These are phyloP conservation scores for Drosophila setifemur DNA, from an alignment of 1,140 invertebrate genomes.

Conservation along the genomic window DNA sequence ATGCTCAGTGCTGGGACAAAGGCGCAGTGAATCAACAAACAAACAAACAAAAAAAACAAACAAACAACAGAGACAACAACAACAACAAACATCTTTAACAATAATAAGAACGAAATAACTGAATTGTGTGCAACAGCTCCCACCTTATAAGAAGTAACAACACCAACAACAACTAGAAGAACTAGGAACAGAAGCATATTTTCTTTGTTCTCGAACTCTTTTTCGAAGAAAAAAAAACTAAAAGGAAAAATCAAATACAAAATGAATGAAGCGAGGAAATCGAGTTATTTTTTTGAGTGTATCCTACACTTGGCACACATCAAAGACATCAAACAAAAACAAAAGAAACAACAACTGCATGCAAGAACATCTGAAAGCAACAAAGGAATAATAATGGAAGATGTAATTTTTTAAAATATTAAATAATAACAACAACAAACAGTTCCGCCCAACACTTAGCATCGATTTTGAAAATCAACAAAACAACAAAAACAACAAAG, in stretches of 20 bases:
- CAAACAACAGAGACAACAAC: constrained; percentile 5
- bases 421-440: constrained; percentile 46
- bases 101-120: constrained; percentile 57
- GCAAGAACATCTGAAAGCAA: constrained; percentile 13
- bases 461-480: constrained; percentile 79
- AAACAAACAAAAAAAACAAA: constrained; percentile 12
- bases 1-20: constrained; percentile 60
- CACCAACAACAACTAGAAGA: constrained; percentile 28
- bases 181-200: not conserved
- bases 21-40: constrained; percentile 47
- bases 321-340: constrained; percentile 2
- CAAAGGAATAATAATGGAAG: constrained; percentile 11
- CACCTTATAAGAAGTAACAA: constrained; percentile 50
- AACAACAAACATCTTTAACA: constrained; percentile 39
- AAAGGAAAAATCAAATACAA: not conserved
- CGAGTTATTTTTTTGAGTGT: constrained; percentile 8
- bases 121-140: constrained; percentile 78
- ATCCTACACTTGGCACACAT: constrained; percentile 31
- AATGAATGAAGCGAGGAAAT: too few species aligned
- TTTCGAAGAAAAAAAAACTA: not conserved
- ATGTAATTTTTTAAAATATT: constrained; percentile 22
- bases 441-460: constrained; percentile 79
- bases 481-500: constrained; percentile 17
- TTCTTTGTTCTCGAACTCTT: constrained; percentile 26
- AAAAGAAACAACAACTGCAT: not conserved